These are phyloP conservation scores for Triplophysa siluroides DNA, from an alignment of 2,113 vertebrate species.

Conservation along the genomic window DNA sequence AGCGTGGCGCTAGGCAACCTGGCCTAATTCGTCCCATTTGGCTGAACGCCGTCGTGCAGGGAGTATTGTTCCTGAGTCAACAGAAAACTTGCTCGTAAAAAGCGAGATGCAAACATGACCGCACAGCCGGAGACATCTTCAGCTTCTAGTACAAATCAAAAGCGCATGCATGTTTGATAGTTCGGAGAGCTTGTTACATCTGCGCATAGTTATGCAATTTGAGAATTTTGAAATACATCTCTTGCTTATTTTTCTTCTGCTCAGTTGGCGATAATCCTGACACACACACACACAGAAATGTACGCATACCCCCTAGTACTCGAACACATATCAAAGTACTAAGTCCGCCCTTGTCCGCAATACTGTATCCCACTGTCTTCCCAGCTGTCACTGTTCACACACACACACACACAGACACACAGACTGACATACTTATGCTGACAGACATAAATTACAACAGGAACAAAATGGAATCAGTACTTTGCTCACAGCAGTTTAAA, in stretches of 20 bases:
- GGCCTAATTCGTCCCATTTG: conserved; percentile 43
- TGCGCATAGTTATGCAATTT: conserved; percentile 32
- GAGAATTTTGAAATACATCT: conserved; percentile 36
- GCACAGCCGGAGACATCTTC: conserved; percentile 24
- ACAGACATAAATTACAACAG: conserved; percentile 9
- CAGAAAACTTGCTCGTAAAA: conserved; percentile 37
- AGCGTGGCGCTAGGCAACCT: conserved; percentile 49
- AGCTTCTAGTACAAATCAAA: conserved; percentile 29
- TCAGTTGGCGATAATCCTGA: conserved; percentile 39
- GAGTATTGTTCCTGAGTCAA: conserved; percentile 49
- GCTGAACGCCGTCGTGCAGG: conserved; percentile 30
- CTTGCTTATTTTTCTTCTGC: conserved; percentile 38
- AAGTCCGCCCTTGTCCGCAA: conserved; percentile 22
- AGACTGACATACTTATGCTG: conserved; percentile 21
- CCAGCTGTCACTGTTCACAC: conserved; percentile 35
- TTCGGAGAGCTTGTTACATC: conserved; percentile 19
- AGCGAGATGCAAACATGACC: conserved; percentile 8
- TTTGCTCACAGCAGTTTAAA: conserved; percentile 9
- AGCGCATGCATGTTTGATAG: conserved; percentile 32
- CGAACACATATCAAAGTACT: conserved; percentile 33
- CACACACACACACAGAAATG: background rate
- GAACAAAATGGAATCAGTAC: background rate
- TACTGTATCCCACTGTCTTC: conserved; percentile 39
- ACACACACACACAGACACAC: conserved; percentile 4
- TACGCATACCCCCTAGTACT: background rate